Evolutionary conservation across 1,140 invertebrate genomes (phyloP).

Genomic region (Drosophila azteca): DNA sequence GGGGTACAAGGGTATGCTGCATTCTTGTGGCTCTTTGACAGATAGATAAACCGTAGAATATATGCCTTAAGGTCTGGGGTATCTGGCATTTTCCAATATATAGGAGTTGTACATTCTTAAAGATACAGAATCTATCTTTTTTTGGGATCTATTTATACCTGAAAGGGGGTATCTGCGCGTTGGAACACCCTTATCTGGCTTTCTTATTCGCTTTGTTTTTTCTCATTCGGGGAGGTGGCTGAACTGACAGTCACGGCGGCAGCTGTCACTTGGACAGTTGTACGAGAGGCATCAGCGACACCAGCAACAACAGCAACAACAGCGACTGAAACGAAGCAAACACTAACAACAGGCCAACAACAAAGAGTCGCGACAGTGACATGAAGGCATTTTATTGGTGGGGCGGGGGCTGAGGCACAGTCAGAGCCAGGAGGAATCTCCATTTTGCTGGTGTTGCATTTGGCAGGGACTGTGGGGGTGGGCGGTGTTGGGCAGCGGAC

Average conservation of each 20-base stretch:
- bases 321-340: constrained; percentile 43
- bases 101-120: too few relatives aligned
- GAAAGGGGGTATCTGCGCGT: too few relatives aligned
- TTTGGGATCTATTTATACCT: too few relatives aligned
- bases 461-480: constrained; percentile 4
- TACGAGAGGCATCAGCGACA: constrained; percentile 60
- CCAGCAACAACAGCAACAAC: constrained; percentile 44
- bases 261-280: constrained; percentile 81
- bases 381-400: constrained; percentile 51
- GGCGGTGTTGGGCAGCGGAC: background rate
- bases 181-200: constrained; percentile 11
- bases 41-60: too few relatives aligned
- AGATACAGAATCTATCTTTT: too few relatives aligned
- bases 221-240: constrained; percentile 24
- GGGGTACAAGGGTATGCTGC: too few relatives aligned
- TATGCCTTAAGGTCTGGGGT: too few relatives aligned
- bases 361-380: constrained; percentile 59
- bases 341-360: constrained; percentile 47
- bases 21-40: too few relatives aligned
- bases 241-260: constrained; percentile 68
- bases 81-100: too few relatives aligned
- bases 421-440: background rate
- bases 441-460: constrained; percentile 38
- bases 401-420: background rate
- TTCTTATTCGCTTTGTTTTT: constrained; percentile 30